Evolutionary conservation across 2,797 vertebrate genomes (phyloP).

Genomic region (Sebastes hubbsi): DNA sequence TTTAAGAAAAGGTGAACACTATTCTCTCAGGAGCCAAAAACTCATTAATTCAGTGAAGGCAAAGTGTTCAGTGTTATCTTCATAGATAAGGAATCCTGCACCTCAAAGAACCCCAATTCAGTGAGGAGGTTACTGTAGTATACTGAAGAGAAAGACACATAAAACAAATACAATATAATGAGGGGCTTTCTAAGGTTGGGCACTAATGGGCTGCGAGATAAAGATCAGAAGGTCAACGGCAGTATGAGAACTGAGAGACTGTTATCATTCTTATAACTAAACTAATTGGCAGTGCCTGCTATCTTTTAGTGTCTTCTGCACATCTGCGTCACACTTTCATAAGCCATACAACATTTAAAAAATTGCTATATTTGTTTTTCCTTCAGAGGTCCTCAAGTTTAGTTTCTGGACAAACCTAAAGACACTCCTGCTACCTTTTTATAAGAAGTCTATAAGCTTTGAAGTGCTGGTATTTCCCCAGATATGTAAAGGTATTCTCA

Average conservation of each 20-base stretch:
- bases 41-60: constrained; percentile 54
- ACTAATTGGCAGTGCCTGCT: constrained; percentile 28
- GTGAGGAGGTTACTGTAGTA: constrained; percentile 28
- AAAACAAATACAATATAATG: constrained; percentile 48
- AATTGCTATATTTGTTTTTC: neutral
- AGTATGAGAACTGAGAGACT: constrained; percentile 26
- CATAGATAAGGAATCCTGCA: constrained; percentile 50
- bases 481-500: constrained; percentile 3
- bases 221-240: constrained; percentile 49
- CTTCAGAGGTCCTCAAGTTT: neutral
- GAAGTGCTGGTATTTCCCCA: constrained; percentile 23
- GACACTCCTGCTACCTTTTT: neutral
- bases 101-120: constrained; percentile 43
- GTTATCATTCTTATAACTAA: constrained; percentile 24
- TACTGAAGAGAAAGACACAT: constrained; percentile 22
- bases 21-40: constrained; percentile 37
- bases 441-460: neutral
- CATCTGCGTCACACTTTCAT: neutral
- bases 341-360: neutral
- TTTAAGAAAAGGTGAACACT: constrained; percentile 18
- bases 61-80: constrained; percentile 51
- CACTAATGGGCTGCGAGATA: constrained; percentile 51
- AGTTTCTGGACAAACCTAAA: neutral
- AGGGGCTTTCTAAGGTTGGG: constrained; percentile 19
- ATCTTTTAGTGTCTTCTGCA: neutral